These are phyloP conservation scores for Ceyx cyanopectus DNA, from an alignment of 2,113 vertebrate species.

Conservation along the genomic window DNA sequence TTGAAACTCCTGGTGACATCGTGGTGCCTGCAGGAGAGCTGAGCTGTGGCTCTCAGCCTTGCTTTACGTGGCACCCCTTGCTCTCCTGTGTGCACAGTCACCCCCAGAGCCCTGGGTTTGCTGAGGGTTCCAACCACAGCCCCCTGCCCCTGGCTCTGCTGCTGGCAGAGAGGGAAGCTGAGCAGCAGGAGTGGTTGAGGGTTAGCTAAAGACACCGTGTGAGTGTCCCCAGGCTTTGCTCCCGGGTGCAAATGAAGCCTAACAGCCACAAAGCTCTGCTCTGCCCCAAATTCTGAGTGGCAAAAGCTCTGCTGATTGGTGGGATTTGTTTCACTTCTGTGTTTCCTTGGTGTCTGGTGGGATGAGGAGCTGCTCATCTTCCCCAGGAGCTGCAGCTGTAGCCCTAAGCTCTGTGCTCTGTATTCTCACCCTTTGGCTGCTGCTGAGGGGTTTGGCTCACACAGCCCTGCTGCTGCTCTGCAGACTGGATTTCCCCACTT, in stretches of 20 bases:
- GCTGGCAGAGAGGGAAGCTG: fast-evolving
- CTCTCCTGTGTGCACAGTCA: neutral
- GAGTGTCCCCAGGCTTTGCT: neutral
- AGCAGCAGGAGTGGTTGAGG: neutral
- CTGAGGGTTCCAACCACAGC: neutral
- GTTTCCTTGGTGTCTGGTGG: neutral
- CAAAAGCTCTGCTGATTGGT: neutral
- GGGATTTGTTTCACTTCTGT: neutral
- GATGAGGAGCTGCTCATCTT: neutral
- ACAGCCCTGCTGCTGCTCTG: neutral
- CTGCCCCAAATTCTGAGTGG: neutral
- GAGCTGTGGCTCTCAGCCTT: neutral
- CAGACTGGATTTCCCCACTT: fast-evolving
- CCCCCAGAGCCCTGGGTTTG: neutral
- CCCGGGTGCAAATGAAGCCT: neutral
- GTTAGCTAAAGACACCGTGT: neutral
- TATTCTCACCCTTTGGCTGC: neutral
- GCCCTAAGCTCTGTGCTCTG: neutral
- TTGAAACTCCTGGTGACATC: too few species aligned
- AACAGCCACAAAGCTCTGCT: neutral
- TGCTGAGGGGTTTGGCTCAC: neutral
- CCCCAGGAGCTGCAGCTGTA: neutral
- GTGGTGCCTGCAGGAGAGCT: neutral
- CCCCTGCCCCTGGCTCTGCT: neutral
- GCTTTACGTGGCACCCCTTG: too few species aligned